Evolutionary conservation across 2,888 invertebrate genomes (phyloP), one percentile per base, ranked within the genome.

Genomic region (Hyposoter dolosus): DNA sequence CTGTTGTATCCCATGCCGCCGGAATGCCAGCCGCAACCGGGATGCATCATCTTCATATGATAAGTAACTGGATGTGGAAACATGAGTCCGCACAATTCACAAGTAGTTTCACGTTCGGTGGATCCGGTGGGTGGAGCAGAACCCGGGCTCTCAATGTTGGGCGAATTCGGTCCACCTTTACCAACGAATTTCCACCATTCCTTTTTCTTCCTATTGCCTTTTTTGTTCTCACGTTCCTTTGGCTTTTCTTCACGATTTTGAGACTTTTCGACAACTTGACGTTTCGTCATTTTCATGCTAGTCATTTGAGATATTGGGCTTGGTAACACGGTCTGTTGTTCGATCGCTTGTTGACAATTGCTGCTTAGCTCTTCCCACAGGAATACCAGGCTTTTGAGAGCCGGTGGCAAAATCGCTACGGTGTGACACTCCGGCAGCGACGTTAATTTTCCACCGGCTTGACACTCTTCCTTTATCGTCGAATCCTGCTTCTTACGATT

Each of bases 1-100:
- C 98, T 98, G 94, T 99, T 99, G 95, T 98, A 99, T 0, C 99
- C 99, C 93, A 97, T 97, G 0, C 98, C 98, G 35, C 96, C 96
- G 6, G 98, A 97, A 85, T 97, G 96, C 88, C 96, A 96, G 0
- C 98, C 98, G 94, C 99, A 99, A 0, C 99, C 99, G 0, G 98
- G 97, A 95, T 99, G 99, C 60, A 96, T 95, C 92, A 97, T 96
- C 47, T 97, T 96, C 98, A 99, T 98, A 94, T 99, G 99, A 90
- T 97, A 97, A 0, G 98, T 98, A 0, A 99, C 96, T 0, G 99
- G 98, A 86, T 96, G 96, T 0, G 97, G 96, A 90, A 97, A 96
- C 90, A 95, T 95, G 47, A 96, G 96, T 5, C 97, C 98, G 93
- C 99, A 99, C 53, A 99, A 95, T 93, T 99, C 99, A 94, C 99